Evolutionary conservation across 2,113 vertebrate species (phyloP), one percentile per base, ranked within the genome.

Genomic region (Galeopterus variegatus): DNA sequence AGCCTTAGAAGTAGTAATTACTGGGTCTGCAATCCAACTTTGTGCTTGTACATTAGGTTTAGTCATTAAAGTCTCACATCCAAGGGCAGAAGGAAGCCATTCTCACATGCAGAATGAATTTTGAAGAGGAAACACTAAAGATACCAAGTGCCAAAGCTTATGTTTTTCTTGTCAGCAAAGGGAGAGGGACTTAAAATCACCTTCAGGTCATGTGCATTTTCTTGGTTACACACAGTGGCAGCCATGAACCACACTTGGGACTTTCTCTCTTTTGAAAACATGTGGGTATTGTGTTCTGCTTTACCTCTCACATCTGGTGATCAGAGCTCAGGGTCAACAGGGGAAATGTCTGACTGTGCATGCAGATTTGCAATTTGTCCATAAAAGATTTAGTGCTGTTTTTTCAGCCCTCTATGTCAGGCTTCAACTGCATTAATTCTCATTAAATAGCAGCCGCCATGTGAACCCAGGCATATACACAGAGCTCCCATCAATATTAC

Each of bases 311-410:
- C 93, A 97, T 96, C 96, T 97, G 97, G 96, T 92, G 88, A 89
- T 92, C 94, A 92, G 96, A 95, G 96, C 97, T 54, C 80, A 15
- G n/a, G 92, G 94, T 97, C 96, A 97, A 23, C 67, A 83, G 91
- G 92, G 95, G 85, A 96, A 90, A 76, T 67, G 52, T 96, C 96
- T 96, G 96, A 97, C 93, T 95, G 72, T 70, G 92, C 84, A 91
- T 15, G 26, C 93, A 96, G 96, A 86, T 90, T 94, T 95, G 70
- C 92, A 94, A 96, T 96, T 94, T 97, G 96, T 97, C 92, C 93
- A 75, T 95, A 90, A 92, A 96, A 97, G 96, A 97, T 94, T 86
- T 93, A 96, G 93, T 73, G 92, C 65, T 97, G 88, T 98, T 97
- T 96, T 97, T 93, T 93, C 96, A 97, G 92, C 77, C 67, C 76